A percentile compares a stretch with the other conserved stretches of the same genome.
Evolutionary conservation across 2,797 vertebrate species (phyloP).

Genomic region (Cetoscarus ocellatus): DNA sequence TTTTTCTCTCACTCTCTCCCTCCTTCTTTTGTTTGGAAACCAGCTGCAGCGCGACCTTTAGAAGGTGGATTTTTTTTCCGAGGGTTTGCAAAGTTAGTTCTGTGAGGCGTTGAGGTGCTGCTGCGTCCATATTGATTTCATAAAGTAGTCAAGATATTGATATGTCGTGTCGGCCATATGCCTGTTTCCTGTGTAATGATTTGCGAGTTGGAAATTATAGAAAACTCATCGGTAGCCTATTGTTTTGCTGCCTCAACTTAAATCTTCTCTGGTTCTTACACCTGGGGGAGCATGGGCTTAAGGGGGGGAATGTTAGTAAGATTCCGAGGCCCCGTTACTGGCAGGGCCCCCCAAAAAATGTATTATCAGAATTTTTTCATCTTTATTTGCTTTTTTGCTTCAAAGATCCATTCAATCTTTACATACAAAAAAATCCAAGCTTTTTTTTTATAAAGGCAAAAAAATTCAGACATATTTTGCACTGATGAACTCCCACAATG

Average conservation of each 20-base stretch:
- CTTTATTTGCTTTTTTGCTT: too few relatives aligned
- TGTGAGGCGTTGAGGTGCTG: neutral
- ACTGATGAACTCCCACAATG: too few relatives aligned
- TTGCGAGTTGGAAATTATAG: slow-evolving; percentile 26
- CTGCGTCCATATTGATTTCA: slow-evolving; percentile 53
- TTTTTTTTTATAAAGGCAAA: too few relatives aligned
- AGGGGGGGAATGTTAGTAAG: too few relatives aligned
- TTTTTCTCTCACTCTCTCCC: slow-evolving; percentile 52
- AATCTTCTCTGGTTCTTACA: neutral
- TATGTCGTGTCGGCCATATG: slow-evolving; percentile 19
- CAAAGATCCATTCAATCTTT: too few relatives aligned
- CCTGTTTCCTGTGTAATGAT: slow-evolving; percentile 49
- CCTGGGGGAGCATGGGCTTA: neutral
- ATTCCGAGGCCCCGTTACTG: neutral
- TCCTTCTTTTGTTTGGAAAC: slow-evolving; percentile 76
- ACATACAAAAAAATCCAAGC: too few relatives aligned
- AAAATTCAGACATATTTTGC: too few relatives aligned
- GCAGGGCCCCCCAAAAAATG: too few relatives aligned
- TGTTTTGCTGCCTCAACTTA: slow-evolving; percentile 1
- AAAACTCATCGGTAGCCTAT: slow-evolving; percentile 17
- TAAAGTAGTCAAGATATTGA: slow-evolving; percentile 41
- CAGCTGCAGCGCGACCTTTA: slow-evolving; percentile 79
- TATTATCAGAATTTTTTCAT: too few relatives aligned
- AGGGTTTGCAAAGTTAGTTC: slow-evolving; percentile 37
- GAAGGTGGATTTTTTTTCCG: slow-evolving; percentile 33